Conservation (phyloP, 2,113 vertebrate species). For the Zapornia atra region DNA sequence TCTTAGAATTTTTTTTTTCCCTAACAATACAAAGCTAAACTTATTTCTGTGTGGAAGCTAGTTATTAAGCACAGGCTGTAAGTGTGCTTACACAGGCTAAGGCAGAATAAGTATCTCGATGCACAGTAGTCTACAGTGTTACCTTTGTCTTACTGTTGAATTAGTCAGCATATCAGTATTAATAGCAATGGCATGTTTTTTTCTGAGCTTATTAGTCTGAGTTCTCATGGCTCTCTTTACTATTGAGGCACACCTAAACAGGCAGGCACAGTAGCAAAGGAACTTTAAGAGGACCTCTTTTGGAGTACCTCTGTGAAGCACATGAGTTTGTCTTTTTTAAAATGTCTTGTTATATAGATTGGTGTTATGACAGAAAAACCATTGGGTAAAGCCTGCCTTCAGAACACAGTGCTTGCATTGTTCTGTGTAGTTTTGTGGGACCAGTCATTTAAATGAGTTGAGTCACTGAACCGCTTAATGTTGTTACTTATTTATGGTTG, state of each 20-base stretch:
- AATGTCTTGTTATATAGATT: neutral
- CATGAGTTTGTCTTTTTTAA: rapidly evolving
- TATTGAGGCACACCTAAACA: neutral
- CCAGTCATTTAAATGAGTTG: neutral
- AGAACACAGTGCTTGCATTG: neutral
- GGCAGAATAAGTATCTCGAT: neutral
- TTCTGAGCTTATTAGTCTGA: neutral
- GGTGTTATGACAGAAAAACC: neutral
- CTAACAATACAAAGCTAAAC: neutral
- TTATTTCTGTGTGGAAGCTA: neutral
- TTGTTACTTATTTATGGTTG: neutral
- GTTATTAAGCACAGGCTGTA: neutral
- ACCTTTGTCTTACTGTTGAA: neutral
- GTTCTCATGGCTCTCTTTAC: rapidly evolving
- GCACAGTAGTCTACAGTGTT: neutral
- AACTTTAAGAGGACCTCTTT: neutral
- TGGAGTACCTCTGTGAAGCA: neutral
- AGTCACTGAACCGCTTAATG: neutral
- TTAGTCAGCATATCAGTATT: neutral
- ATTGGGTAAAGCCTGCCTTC: neutral
- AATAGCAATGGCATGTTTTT: neutral
- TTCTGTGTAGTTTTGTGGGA: neutral
- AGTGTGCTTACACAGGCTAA: neutral
- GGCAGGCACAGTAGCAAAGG: neutral
- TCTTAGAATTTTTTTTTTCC: neutral